Evolutionary conservation across 2,888 invertebrate genomes (phyloP).

Genomic region (Watsonalla binaria): DNA sequence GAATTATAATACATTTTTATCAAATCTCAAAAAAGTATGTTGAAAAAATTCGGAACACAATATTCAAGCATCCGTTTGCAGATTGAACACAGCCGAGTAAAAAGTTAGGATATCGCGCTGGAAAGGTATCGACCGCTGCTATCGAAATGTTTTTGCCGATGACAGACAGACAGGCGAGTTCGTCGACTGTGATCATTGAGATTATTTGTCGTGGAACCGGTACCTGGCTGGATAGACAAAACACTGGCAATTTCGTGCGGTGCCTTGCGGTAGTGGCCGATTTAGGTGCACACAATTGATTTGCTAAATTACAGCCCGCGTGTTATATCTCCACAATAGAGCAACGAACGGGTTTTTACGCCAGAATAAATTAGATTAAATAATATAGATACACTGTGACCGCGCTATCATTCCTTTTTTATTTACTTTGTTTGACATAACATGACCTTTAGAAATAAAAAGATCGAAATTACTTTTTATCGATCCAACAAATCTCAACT

Average conservation of each 20-base stretch:
- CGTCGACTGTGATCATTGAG: constrained; percentile 55
- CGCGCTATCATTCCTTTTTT: neutral
- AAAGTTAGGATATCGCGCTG: constrained; percentile 8
- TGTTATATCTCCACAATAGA: constrained; percentile 26
- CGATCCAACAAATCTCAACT: neutral
- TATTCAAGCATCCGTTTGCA: neutral
- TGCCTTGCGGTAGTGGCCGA: constrained; percentile 33
- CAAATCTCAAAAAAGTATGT: constrained; percentile 1
- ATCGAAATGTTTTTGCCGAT: constrained; percentile 41
- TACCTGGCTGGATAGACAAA: constrained; percentile 21
- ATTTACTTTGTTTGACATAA: neutral
- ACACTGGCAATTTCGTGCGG: constrained; percentile 22
- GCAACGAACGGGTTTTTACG: constrained; percentile 28
- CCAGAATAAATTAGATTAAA: constrained; percentile 23
- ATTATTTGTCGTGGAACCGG: constrained; percentile 62
- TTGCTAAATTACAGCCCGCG: constrained; percentile 35
- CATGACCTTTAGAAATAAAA: neutral
- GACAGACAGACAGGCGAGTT: constrained; percentile 41
- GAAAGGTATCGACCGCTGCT: constrained; percentile 20
- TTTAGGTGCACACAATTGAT: constrained; percentile 37
- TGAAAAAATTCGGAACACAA: neutral
- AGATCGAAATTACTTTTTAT: neutral
- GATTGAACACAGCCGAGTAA: constrained; percentile 1
- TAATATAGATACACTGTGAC: neutral
- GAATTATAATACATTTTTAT: constrained; percentile 10